These are phyloP conservation scores for Chelidonichthys spinosus DNA, from an alignment of 2,797 vertebrate species.

Conservation along the genomic window DNA sequence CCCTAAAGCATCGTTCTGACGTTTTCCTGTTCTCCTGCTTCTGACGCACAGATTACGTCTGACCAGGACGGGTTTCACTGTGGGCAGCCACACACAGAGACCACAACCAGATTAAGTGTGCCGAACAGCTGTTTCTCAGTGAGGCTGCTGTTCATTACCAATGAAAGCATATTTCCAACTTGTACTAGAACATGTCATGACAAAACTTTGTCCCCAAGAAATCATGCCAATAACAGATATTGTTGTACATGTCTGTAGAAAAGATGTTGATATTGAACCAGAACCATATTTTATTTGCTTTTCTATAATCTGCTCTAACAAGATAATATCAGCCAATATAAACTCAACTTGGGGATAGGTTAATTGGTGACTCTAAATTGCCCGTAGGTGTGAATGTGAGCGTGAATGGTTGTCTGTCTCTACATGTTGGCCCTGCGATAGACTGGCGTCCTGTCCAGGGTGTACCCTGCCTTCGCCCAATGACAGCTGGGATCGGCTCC, in stretches of 20 bases:
- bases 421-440: too few species aligned
- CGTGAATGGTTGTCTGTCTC: too few species aligned
- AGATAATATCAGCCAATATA: neutral
- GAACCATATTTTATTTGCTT: neutral
- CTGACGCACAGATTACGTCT: conserved; percentile 4
- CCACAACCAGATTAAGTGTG: neutral
- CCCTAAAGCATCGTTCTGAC: neutral
- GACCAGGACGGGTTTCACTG: neutral
- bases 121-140: neutral
- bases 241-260: neutral
- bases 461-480: too few species aligned
- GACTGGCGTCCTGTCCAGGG: too few species aligned
- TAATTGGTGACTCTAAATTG: too few species aligned
- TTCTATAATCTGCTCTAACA: neutral
- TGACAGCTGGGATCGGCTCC: too few species aligned
- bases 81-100: neutral
- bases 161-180: neutral
- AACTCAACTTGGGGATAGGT: neutral
- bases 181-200: neutral
- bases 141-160: neutral
- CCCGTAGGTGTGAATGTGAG: too few species aligned
- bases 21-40: neutral
- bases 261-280: neutral
- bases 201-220: neutral
- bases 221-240: neutral